A percentile compares a stretch with the other conserved stretches of the same genome.
These are phyloP conservation scores for Drosophila tsacasi DNA, from an alignment of 1,140 invertebrate genomes.

Conservation along the genomic window DNA sequence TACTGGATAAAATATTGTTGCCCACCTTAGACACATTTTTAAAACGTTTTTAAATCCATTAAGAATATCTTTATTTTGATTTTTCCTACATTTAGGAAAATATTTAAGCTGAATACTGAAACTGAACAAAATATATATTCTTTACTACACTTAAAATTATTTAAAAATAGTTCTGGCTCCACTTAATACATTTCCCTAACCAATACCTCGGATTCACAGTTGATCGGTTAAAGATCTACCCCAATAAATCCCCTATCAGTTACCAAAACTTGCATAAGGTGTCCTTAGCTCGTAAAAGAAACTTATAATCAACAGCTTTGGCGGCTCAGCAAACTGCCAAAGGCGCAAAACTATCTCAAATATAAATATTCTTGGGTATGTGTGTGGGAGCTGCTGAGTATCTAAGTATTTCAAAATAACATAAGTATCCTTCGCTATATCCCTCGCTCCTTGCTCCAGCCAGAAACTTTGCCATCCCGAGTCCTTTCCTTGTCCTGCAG, in stretches of 20 bases:
- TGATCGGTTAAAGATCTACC: not conserved
- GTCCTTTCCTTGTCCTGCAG: slow-evolving; percentile 49
- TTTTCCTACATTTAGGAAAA: not conserved
- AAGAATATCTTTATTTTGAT: too few species aligned
- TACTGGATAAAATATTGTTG: too few species aligned
- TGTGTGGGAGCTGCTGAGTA: slow-evolving; percentile 23
- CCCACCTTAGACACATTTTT: not conserved
- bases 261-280: slow-evolving; percentile 48
- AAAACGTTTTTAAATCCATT: not conserved
- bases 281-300: slow-evolving; percentile 47
- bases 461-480: slow-evolving; percentile 46
- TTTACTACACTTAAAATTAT: not conserved
- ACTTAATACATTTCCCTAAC: not conserved
- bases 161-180: not conserved
- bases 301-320: slow-evolving; percentile 83
- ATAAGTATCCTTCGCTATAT: slow-evolving; percentile 67
- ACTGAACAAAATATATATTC: not conserved
- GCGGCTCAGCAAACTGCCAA: slow-evolving; percentile 74
- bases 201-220: not conserved
- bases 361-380: slow-evolving; percentile 17
- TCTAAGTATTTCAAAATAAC: slow-evolving; percentile 74
- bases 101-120: not conserved
- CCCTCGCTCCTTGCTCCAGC: not conserved
- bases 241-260: slow-evolving; percentile 14
- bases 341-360: slow-evolving; percentile 63